phyloP scores from a whole-genome alignment of 1,140 invertebrate genomes.

The Leptonema lineaticorne region DNA sequence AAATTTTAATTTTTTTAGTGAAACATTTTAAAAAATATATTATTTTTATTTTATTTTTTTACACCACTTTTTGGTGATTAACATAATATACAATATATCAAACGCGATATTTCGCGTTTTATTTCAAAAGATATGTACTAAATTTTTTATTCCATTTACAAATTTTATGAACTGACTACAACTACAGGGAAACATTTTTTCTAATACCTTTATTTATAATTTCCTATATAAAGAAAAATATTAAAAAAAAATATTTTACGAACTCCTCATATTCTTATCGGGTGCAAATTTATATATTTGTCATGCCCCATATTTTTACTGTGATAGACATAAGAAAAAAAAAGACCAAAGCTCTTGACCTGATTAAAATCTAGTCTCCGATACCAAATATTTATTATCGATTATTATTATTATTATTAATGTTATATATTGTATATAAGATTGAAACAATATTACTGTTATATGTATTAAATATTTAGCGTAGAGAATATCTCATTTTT shows the following conservation, averaged over 20 bases:
- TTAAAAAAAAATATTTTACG: not conserved
- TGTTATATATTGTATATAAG: not conserved
- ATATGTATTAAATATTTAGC: too few species aligned
- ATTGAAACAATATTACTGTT: too few species aligned
- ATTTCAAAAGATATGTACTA: too few species aligned
- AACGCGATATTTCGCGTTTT: too few species aligned
- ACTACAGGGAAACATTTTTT: not conserved
- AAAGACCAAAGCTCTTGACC: not conserved
- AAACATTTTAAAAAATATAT: too few species aligned
- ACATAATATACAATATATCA: too few species aligned
- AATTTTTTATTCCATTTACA: not conserved
- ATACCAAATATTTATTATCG: not conserved
- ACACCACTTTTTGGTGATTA: too few species aligned
- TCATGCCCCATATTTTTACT: constrained; percentile 2
- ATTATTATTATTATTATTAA: too few species aligned
- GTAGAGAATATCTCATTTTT: too few species aligned
- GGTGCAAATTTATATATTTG: not conserved
- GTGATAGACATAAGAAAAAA: constrained; percentile 3
- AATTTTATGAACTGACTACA: not conserved
- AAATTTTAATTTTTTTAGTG: too few species aligned
- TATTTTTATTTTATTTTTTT: too few species aligned
- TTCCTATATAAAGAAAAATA: too few species aligned
- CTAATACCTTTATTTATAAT: not conserved
- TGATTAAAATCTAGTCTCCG: constrained; percentile 5
- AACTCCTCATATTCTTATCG: not conserved